Conservation (phyloP, 1,140 invertebrate genomes). For the Eriocheir sinensis region DNA sequence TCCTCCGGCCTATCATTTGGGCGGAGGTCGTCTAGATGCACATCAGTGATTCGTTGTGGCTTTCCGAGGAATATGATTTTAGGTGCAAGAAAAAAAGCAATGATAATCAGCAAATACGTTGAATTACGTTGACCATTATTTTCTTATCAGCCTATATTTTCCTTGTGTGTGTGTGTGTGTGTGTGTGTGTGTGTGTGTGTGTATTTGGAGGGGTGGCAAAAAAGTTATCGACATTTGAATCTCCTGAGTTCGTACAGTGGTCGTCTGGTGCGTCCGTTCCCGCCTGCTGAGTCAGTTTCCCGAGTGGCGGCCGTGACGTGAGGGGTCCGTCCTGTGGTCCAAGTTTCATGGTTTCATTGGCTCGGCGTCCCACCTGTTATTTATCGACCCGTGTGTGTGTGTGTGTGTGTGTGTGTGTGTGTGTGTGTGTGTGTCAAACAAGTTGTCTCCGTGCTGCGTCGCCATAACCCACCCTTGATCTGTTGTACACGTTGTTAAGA, state of each 20-base stretch:
- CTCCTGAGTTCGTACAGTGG: too few relatives aligned
- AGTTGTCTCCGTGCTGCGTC: not conserved
- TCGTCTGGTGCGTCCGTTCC: too few relatives aligned
- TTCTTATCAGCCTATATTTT: not conserved
- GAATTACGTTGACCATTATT: not conserved
- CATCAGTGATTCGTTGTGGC: too few relatives aligned
- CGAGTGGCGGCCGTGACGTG: not conserved
- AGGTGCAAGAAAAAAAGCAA: not conserved
- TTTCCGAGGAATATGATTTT: too few relatives aligned
- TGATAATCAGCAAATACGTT: not conserved
- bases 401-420: conserved; percentile 11
- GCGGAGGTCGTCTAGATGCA: too few relatives aligned
- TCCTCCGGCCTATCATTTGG: too few relatives aligned
- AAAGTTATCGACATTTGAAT: too few relatives aligned
- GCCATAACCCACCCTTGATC: too few relatives aligned
- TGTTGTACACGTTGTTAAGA: too few relatives aligned
- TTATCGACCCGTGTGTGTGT: conserved; percentile 10
- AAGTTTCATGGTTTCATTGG: not conserved
- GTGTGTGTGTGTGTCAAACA: not conserved
- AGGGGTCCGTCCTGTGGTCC: not conserved
- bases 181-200: too few relatives aligned
- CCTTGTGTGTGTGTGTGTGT: not conserved
- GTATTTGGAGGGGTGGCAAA: too few relatives aligned
- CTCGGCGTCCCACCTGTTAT: not conserved
- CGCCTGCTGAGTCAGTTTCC: not conserved